Evolutionary conservation across 1,140 invertebrate genomes (phyloP), one percentile per base, ranked within the genome.

Genomic region (Aphaenogaster ashmeadi): DNA sequence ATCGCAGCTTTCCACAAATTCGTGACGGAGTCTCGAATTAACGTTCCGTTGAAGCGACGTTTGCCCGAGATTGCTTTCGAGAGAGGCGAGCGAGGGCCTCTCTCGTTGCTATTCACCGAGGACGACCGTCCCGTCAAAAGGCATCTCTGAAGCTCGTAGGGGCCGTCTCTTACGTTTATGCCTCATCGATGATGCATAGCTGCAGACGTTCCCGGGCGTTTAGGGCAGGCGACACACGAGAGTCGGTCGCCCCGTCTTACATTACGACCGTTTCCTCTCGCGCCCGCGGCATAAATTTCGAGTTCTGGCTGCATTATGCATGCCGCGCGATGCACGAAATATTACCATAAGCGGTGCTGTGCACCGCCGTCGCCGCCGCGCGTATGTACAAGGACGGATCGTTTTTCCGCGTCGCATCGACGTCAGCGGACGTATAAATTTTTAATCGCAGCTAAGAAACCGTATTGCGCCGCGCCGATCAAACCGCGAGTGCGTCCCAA

Each of bases 221-320:
- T 62, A 71, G 56, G 54, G 86, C 81, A 71, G 81, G 54, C 75
- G 81, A 88, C 87, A 84, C 66, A 72, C 83, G 86, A 62, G 77
- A 62, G 64, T 77, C 81, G 66, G 36, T 52, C 72, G 74, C 47
- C 38, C 33, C 71, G 77, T 89, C 56, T 47, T 77, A 66, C 77
- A 71, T 87, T 87, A 87, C 64, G 64, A 77, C 52, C 56, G 50
- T 56, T 54, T 38, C 62, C 38, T 62, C 67, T 56, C 74, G 67
- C 66, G 66, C 62, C 62, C 84, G 69, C 69, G 80, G 71, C 84
- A 87, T 85, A 86, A 91, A 87, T 87, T 75, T 84, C 90, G 44
- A 79, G 56, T 90, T 72, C 72, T 71, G 47, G 27, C 50, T 89
- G 85, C 89, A 90, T 91, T 91, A 90, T 91, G 84, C 87, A 90